Evolutionary conservation across 2,113 vertebrate genomes (phyloP).

Genomic region (Morphnarchus princeps): DNA sequence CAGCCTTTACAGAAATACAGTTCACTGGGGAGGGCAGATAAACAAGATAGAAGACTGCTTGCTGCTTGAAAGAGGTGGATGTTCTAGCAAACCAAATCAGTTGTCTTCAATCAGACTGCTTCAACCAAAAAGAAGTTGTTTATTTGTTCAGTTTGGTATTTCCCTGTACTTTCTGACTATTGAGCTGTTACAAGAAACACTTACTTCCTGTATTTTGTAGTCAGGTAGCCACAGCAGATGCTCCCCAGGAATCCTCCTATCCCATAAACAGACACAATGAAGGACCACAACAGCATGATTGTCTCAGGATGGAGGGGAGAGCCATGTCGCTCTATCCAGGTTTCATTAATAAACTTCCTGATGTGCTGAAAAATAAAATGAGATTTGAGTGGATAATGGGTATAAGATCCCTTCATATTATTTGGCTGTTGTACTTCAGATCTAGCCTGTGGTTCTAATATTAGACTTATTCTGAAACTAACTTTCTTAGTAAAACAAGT

Average conservation of each 20-base stretch:
- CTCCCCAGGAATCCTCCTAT: constrained; percentile 75
- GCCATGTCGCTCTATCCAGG: constrained; percentile 72
- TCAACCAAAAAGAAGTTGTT: not conserved
- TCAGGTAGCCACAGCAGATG: constrained; percentile 73
- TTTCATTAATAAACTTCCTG: constrained; percentile 84
- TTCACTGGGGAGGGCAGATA: not conserved
- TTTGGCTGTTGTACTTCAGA: not conserved
- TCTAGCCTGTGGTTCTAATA: not conserved
- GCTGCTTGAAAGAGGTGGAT: not conserved
- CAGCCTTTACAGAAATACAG: not conserved
- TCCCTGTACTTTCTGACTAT: not conserved
- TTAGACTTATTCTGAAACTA: not conserved
- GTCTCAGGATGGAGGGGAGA: constrained; percentile 60
- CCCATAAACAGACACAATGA: constrained; percentile 75
- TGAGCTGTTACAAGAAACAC: not conserved
- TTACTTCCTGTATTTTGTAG: constrained; percentile 78
- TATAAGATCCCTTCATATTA: not conserved
- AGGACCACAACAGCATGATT: constrained; percentile 77
- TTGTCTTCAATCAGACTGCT: not conserved
- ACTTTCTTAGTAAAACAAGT: not conserved
- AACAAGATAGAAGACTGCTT: not conserved
- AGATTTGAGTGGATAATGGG: not conserved
- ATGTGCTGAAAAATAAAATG: constrained; percentile 72
- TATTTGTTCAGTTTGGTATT: not conserved
- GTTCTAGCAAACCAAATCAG: not conserved